Conservation (phyloP, 2,888 invertebrate species). For the Pterobdella sp. region DNA sequence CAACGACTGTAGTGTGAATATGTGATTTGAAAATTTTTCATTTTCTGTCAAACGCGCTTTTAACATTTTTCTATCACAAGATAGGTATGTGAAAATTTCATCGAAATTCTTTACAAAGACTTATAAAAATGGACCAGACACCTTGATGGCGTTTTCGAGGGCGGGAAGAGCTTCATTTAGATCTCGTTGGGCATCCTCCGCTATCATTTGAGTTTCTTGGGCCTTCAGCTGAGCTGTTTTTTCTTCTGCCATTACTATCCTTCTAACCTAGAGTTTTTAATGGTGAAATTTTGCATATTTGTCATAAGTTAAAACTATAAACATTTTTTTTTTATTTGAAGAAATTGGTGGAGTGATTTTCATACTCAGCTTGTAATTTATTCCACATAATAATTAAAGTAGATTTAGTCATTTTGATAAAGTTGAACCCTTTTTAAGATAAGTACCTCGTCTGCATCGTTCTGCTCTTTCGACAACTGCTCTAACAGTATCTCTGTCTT, state of each 20-base stretch:
- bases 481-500: conserved; percentile 69
- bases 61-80: no score
- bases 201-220: conserved; percentile 70
- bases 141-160: conserved; percentile 70
- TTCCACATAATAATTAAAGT: no score
- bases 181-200: conserved; percentile 75
- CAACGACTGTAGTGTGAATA: conserved; percentile 56
- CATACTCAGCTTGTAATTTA: no score
- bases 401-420: no score
- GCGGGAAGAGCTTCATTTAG: conserved; percentile 78
- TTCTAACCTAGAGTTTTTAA: conserved; percentile 55
- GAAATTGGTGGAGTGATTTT: no score
- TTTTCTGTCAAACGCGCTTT: neutral
- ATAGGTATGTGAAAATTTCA: no score
- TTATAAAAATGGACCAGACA: conserved; percentile 33
- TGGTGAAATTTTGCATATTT: neutral
- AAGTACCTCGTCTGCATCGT: conserved; percentile 65
- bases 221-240: conserved; percentile 76
- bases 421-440: no score
- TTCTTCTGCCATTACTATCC: conserved; percentile 73
- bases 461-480: conserved; percentile 69
- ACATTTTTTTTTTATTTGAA: no score
- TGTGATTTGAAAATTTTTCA: neutral
- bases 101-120: no score
- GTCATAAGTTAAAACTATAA: no score